A percentile compares a stretch with the other conserved stretches of the same genome.
Evolutionary conservation across 2,888 invertebrate genomes (phyloP).

Genomic region (Listrodromus nycthemerus): DNA sequence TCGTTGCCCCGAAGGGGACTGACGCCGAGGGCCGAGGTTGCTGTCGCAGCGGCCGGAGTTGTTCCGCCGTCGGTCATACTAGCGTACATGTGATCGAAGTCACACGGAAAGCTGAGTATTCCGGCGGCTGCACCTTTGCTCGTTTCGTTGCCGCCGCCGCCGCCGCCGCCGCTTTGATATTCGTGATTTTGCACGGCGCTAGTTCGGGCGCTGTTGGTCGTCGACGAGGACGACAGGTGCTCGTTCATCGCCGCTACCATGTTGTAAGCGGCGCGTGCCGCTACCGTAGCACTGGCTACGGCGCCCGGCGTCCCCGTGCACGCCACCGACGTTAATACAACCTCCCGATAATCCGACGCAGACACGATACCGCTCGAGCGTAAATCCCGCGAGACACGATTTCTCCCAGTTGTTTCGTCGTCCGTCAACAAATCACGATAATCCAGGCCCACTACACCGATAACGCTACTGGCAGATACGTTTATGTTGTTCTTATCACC

Average conservation of each 20-base stretch:
- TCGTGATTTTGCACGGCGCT: conserved; percentile 52
- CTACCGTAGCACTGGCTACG: conserved; percentile 79
- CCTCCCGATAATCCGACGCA: conserved; percentile 60
- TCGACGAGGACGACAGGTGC: conserved; percentile 80
- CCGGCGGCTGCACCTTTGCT: conserved; percentile 82
- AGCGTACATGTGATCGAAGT: conserved; percentile 91
- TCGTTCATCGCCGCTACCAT: conserved; percentile 85
- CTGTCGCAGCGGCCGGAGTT: conserved; percentile 75
- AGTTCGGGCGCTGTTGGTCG: conserved; percentile 71
- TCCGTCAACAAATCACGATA: conserved; percentile 56
- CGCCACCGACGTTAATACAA: conserved; percentile 65
- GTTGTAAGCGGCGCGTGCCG: conserved; percentile 78
- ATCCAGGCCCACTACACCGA: conserved; percentile 65
- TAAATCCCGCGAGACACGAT: conserved; percentile 39
- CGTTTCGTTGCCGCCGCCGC: conserved; percentile 50
- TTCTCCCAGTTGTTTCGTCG: conserved; percentile 36
- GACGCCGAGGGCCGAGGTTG: conserved; percentile 80
- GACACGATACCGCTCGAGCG: conserved; percentile 30
- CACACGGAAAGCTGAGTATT: conserved; percentile 87
- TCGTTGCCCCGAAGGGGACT: conserved; percentile 82
- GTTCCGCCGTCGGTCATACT: conserved; percentile 85
- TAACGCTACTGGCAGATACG: conserved; percentile 49
- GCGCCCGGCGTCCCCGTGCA: conserved; percentile 87
- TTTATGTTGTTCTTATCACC: conserved; percentile 73
- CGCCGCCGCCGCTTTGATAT: conserved; percentile 23